Percentiles rank a stretch among this genome's conserved stretches.
phyloP scores from a whole-genome alignment of 1,140 invertebrate species.

The Lineus longissimus region DNA sequence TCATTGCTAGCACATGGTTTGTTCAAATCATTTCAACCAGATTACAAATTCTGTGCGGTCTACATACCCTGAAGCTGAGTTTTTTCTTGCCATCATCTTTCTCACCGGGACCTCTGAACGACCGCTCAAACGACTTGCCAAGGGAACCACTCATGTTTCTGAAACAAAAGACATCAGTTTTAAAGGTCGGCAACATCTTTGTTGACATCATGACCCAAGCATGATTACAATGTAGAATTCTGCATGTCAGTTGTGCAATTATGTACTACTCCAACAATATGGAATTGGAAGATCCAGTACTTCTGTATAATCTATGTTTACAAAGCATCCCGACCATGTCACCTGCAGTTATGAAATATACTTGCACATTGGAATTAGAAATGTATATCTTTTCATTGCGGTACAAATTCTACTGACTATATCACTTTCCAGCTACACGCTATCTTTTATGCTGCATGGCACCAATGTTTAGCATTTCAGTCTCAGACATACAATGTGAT shows the following conservation, averaged over 20 bases:
- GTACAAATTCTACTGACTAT: too few species aligned
- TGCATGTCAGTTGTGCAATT: background rate
- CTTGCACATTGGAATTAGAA: too few species aligned
- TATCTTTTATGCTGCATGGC: too few species aligned
- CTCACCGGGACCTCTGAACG: slow-evolving; percentile 17
- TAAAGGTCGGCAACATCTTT: background rate
- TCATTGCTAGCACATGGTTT: background rate
- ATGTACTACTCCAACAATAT: background rate
- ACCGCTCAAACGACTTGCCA: slow-evolving; percentile 25
- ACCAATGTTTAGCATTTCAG: too few species aligned
- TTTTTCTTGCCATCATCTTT: slow-evolving; percentile 25
- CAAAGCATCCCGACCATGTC: too few species aligned
- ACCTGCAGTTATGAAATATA: too few species aligned
- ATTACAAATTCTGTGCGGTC: background rate
- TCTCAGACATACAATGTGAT: too few species aligned
- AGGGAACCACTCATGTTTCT: slow-evolving; percentile 16
- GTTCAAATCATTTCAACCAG: background rate
- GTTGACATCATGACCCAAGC: background rate
- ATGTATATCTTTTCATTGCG: too few species aligned
- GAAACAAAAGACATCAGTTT: background rate
- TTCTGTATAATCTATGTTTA: too few species aligned
- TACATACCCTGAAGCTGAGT: slow-evolving; percentile 35
- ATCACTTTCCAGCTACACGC: too few species aligned
- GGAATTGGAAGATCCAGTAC: too few species aligned
- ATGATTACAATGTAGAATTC: background rate